Conservation (phyloP, 1,140 invertebrate genomes). For the Drosophila takahashii region DNA sequence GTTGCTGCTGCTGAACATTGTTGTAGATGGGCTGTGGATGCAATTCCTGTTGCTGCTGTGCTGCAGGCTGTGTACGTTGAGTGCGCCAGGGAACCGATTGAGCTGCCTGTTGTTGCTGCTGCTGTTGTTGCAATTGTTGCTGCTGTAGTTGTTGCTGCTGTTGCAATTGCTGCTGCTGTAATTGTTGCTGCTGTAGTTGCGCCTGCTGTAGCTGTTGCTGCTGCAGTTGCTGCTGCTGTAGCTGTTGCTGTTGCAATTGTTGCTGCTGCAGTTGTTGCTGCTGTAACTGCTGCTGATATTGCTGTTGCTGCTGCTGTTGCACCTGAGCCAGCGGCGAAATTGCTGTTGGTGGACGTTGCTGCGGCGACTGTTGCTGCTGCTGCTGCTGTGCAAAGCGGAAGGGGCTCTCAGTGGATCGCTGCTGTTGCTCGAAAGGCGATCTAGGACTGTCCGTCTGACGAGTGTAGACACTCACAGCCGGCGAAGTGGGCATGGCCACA, state of each 20-base stretch:
- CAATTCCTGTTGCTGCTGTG: conserved; percentile 45
- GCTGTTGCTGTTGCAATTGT: conserved; percentile 52
- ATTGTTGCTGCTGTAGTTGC: conserved; percentile 19
- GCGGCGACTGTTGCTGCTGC: conserved; percentile 36
- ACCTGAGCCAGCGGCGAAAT: conserved; percentile 67
- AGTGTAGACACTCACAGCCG: conserved; percentile 71
- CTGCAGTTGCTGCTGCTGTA: conserved; percentile 52
- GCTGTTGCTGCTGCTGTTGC: conserved; percentile 43
- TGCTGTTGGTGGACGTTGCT: conserved; percentile 46
- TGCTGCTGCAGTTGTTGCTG: conserved; percentile 49
- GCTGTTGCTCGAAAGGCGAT: conserved; percentile 61
- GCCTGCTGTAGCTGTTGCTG: conserved; percentile 23
- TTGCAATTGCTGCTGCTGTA: conserved; percentile 6
- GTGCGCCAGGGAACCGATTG: conserved; percentile 76
- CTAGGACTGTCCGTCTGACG: conserved; percentile 72
- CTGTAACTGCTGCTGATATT: conserved; percentile 22
- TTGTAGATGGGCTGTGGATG: conserved; percentile 77
- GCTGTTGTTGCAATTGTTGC: conserved; percentile 36
- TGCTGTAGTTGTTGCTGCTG: conserved; percentile 44
- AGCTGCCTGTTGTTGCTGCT: conserved; percentile 23
- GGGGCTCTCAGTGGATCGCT: conserved; percentile 68
- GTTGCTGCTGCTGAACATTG: conserved; percentile 70
- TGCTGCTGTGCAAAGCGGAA: conserved; percentile 70
- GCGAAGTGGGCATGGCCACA: conserved; percentile 72
- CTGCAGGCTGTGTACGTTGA: conserved; percentile 52